Evolutionary conservation across 2,888 invertebrate species (phyloP).

Genomic region (Agonopterix heracliana): DNA sequence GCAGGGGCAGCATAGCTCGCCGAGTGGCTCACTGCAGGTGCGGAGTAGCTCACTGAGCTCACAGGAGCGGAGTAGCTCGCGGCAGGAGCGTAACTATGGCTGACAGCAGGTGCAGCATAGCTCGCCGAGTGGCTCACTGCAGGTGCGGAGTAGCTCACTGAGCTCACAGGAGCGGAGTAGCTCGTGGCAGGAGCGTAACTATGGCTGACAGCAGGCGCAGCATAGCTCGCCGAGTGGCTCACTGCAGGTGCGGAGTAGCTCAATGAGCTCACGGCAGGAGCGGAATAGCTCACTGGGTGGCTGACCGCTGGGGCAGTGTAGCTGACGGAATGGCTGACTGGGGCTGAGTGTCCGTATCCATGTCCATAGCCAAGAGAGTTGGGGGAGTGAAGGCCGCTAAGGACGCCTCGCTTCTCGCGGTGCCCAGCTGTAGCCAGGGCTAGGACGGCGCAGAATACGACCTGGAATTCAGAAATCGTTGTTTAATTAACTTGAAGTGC

Average conservation of each 20-base stretch:
- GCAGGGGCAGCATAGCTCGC: constrained; percentile 3
- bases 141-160: constrained; percentile 5
- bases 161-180: constrained; percentile 7
- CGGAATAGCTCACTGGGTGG: constrained; percentile 2
- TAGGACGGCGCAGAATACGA: constrained; percentile 22
- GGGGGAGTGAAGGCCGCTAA: constrained; percentile 18
- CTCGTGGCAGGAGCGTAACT: constrained; percentile 1
- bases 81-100: constrained; percentile 7
- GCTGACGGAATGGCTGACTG: constrained; percentile 5
- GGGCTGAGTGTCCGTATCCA: constrained; percentile 11
- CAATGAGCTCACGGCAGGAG: constrained; percentile 2
- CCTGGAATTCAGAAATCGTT: constrained; percentile 8
- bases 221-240: background rate
- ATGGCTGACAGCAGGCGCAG: constrained; percentile 3
- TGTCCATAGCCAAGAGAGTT: constrained; percentile 2
- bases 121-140: constrained; percentile 4
- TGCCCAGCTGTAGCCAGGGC: constrained; percentile 26
- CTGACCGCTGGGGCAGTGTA: background rate
- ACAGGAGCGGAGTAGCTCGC: constrained; percentile 9
- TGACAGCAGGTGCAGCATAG: constrained; percentile 4
- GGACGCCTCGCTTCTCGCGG: constrained; percentile 38
- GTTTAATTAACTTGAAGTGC: background rate
- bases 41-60: constrained; percentile 15
- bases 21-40: constrained; percentile 7
- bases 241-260: constrained; percentile 3